Percentiles rank a stretch among this genome's conserved stretches.
phyloP scores from a whole-genome alignment of 2,888 invertebrate species.

The Octodonta nipae region DNA sequence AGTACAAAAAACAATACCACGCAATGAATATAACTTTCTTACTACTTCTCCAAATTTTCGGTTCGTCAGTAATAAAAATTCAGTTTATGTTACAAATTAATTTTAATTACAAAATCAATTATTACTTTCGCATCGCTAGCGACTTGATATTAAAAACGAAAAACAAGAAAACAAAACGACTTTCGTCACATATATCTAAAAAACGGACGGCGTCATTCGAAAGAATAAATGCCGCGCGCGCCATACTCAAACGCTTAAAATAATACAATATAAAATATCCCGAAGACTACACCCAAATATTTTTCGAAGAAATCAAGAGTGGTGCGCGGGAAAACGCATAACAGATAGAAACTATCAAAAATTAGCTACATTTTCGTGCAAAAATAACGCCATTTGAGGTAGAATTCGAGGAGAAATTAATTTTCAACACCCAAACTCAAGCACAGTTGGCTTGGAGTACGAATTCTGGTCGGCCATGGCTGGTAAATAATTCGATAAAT shows the following conservation, averaged over 20 bases:
- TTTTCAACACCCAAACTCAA: slow-evolving; percentile 25
- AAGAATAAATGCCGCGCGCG: slow-evolving; percentile 26
- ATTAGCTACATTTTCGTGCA: slow-evolving; percentile 24
- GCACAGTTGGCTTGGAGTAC: slow-evolving; percentile 17
- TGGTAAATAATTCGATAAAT: slow-evolving; percentile 27
- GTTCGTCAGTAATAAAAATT: no score
- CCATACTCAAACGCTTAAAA: slow-evolving; percentile 32
- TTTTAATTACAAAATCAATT: no score
- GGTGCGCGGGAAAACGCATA: slow-evolving; percentile 14
- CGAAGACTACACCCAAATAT: slow-evolving; percentile 35
- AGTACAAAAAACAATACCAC: no score
- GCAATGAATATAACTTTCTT: no score
- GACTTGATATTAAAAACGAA: no score
- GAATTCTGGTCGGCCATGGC: slow-evolving; percentile 30
- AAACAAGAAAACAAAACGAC: no score
- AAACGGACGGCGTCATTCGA: not conserved
- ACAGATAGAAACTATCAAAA: slow-evolving; percentile 18
- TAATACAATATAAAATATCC: slow-evolving; percentile 34
- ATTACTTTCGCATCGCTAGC: no score
- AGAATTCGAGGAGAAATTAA: slow-evolving; percentile 25
- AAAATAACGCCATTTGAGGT: slow-evolving; percentile 10
- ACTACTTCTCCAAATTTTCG: no score
- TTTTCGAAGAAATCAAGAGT: slow-evolving; percentile 21
- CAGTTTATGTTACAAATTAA: no score
- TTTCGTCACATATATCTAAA: no score